phyloP scores from a whole-genome alignment of 2,888 invertebrate species.

The Caenorhabditis sp. region DNA sequence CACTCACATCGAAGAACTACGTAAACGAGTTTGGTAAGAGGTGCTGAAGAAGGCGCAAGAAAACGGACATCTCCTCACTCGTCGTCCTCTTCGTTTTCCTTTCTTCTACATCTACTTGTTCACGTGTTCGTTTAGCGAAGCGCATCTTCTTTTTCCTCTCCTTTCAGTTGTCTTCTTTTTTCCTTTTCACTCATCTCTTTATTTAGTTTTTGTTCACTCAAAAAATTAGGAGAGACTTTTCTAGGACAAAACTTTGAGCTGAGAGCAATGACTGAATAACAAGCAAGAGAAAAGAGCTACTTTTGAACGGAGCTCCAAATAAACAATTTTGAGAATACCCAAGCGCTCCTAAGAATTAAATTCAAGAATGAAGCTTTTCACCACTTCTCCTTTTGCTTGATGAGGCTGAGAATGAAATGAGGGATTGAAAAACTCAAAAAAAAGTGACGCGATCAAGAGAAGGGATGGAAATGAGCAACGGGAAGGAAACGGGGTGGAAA shows the following conservation, averaged over 20 bases:
- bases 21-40: conserved; percentile 62
- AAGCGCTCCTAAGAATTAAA: conserved; percentile 31
- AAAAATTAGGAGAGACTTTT: conserved; percentile 20
- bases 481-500: background rate
- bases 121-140: conserved; percentile 63
- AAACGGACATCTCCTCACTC: conserved; percentile 56
- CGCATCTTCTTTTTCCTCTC: conserved; percentile 42
- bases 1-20: conserved; percentile 36
- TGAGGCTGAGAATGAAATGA: conserved; percentile 24
- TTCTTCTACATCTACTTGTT: conserved; percentile 25
- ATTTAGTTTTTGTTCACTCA: conserved; percentile 22
- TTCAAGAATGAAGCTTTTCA: conserved; percentile 20
- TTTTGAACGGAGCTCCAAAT: conserved; percentile 50
- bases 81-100: conserved; percentile 16
- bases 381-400: conserved; percentile 21
- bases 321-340: conserved; percentile 59
- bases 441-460: conserved; percentile 25
- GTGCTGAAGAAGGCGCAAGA: conserved; percentile 61
- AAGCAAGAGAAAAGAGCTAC: background rate
- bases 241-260: conserved; percentile 53
- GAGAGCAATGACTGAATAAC: conserved; percentile 15
- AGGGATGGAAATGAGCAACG: conserved; percentile 2
- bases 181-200: conserved; percentile 17
- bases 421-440: conserved; percentile 3
- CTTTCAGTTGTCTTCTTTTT: conserved; percentile 13